phyloP scores from a whole-genome alignment of 2,113 vertebrate genomes.

The Sitta europaea region DNA sequence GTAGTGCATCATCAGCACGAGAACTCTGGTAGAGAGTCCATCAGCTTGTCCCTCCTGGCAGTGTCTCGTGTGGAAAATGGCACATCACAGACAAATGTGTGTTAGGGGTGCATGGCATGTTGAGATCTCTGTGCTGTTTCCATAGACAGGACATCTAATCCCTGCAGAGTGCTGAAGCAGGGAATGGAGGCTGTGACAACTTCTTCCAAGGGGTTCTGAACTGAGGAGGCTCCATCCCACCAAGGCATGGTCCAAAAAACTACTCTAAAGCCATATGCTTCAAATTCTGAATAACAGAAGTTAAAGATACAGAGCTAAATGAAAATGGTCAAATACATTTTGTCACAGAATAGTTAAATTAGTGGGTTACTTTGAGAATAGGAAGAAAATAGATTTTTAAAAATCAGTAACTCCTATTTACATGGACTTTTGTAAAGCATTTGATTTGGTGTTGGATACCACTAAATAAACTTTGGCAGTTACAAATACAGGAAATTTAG shows the following conservation, averaged over 20 bases:
- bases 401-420: neutral
- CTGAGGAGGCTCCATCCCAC: neutral
- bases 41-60: neutral
- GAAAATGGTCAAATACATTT: neutral
- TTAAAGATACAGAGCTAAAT: neutral
- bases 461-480: neutral
- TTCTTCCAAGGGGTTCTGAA: neutral
- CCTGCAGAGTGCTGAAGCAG: neutral
- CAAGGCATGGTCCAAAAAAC: neutral
- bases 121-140: neutral
- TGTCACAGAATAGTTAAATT: neutral
- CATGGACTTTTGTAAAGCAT: neutral
- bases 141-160: accelerated
- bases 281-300: neutral
- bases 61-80: neutral
- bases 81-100: no score
- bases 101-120: accelerated
- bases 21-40: neutral
- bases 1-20: accelerated
- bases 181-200: neutral
- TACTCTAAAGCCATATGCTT: neutral
- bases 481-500: neutral
- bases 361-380: neutral
- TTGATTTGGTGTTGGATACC: neutral
- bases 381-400: neutral